phyloP scores from a whole-genome alignment of 1,140 invertebrate species.

The Pemphigus obesinymphae region DNA sequence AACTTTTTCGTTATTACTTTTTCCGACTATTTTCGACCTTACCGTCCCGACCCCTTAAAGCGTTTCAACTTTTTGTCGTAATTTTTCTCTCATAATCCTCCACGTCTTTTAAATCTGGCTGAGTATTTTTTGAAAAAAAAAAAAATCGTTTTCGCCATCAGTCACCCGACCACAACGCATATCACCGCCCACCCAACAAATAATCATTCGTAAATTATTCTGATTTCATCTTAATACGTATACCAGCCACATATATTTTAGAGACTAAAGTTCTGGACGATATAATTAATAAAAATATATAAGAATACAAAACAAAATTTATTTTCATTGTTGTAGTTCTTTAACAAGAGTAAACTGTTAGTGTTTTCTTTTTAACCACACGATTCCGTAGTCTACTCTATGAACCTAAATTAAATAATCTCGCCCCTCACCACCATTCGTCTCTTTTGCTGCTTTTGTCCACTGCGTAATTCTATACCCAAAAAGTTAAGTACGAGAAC shows the following conservation, averaged over 20 bases:
- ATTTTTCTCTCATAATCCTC: conserved; percentile 32
- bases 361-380: not conserved
- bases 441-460: conserved; percentile 1
- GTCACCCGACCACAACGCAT: not conserved
- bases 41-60: not conserved
- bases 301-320: not conserved
- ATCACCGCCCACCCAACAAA: not conserved
- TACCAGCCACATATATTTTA: too few species aligned
- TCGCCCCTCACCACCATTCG: not conserved
- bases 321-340: not conserved
- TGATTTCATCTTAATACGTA: not conserved
- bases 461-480: conserved; percentile 26
- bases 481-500: conserved; percentile 27
- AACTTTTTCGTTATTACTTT: conserved; percentile 39
- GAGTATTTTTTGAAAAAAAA: not conserved
- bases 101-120: conserved; percentile 11
- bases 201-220: conserved; percentile 4
- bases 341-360: not conserved
- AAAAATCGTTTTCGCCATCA: conserved; percentile 2
- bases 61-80: conserved; percentile 28
- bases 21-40: not conserved
- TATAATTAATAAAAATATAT: not conserved
- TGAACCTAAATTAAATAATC: not conserved
- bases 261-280: not conserved
- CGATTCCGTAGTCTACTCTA: not conserved